These are phyloP conservation scores for Eucidaris tribuloides DNA, from an alignment of 35 echinoderm and acorn worm species.

Conservation along the genomic window DNA sequence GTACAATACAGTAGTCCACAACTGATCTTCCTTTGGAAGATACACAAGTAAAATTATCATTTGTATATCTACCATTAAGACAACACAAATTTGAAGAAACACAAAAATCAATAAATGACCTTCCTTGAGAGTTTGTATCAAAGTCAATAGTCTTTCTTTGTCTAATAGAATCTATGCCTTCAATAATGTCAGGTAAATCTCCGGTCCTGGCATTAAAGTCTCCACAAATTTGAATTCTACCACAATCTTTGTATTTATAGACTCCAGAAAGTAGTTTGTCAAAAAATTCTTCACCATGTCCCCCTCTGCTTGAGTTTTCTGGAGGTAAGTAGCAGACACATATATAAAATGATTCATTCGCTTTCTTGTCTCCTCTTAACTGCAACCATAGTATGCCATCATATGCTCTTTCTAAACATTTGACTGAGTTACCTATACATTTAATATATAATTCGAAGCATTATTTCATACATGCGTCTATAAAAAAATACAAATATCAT, in stretches of 20 bases:
- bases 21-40: neutral
- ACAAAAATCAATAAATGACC: neutral
- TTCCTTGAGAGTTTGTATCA: neutral
- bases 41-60: neutral
- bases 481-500: no score
- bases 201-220: constrained; percentile 5
- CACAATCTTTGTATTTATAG: neutral
- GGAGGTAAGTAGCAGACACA: neutral
- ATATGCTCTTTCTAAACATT: no score
- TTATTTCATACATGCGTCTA: no score
- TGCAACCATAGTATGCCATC: no score
- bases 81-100: neutral
- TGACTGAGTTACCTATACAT: no score
- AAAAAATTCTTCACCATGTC: neutral
- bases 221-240: neutral
- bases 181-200: neutral
- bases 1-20: neutral
- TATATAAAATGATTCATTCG: no score
- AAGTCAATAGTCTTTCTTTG: constrained; percentile 3
- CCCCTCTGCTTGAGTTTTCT: neutral
- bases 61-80: neutral
- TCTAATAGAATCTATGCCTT: neutral
- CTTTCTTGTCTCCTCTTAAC: no score
- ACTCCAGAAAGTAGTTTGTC: neutral
- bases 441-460: no score